A percentile compares a stretch with the other conserved stretches of the same genome.
phyloP scores from a whole-genome alignment of 2,797 vertebrate species.

The Hylomyscus alleni region DNA sequence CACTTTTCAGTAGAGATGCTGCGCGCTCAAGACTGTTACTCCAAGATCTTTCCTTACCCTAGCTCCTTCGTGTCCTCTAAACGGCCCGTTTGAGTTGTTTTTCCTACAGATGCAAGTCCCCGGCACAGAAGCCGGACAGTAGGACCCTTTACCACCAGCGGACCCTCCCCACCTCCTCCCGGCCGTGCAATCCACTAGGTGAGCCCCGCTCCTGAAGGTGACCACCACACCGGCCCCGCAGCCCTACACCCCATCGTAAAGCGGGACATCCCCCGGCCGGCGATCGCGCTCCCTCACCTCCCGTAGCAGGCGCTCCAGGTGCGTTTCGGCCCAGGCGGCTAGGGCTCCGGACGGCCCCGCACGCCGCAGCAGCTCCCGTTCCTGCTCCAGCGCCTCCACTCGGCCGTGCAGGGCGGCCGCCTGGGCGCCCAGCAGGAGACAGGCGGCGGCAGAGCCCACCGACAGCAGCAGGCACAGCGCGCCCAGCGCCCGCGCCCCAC shows the following conservation, averaged over 20 bases:
- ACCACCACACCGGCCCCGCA: too few relatives aligned
- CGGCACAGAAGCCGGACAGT: not conserved
- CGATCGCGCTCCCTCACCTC: conserved; percentile 89
- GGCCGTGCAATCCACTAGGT: not conserved
- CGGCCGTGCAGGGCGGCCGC: conserved; percentile 92
- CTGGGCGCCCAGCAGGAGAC: conserved; percentile 93
- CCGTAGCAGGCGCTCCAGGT: conserved; percentile 91
- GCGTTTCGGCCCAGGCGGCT: conserved; percentile 88
- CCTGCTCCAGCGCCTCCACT: conserved; percentile 92
- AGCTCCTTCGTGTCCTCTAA: not conserved
- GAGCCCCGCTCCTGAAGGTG: not conserved
- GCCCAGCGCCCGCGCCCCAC: conserved; percentile 85
- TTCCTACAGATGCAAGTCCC: not conserved
- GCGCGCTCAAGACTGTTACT: not conserved
- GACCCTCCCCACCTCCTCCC: not conserved
- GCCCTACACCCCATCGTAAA: not conserved
- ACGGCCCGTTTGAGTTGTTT: not conserved
- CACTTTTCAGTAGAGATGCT: not conserved
- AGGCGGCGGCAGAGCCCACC: conserved; percentile 91
- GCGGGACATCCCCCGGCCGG: not conserved
- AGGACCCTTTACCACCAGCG: not conserved
- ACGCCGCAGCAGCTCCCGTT: conserved; percentile 74
- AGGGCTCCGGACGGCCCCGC: conserved; percentile 79
- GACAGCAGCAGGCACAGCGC: conserved; percentile 92
- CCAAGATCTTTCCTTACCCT: not conserved